These are phyloP conservation scores for Hippotragus niger DNA, from an alignment of 2,113 vertebrate genomes.

Conservation along the genomic window DNA sequence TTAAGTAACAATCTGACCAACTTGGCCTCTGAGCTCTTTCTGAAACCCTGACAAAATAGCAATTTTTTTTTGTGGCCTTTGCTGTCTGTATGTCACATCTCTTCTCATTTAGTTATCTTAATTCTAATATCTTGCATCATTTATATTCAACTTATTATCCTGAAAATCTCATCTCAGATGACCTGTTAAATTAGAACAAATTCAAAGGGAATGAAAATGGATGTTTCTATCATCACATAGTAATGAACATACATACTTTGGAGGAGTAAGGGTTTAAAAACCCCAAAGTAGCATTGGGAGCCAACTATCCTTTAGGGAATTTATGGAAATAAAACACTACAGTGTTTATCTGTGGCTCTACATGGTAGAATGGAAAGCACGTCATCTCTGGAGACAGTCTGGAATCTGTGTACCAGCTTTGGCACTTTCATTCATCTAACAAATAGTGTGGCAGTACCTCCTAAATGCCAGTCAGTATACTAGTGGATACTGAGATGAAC, in stretches of 20 bases:
- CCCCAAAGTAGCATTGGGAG: neutral
- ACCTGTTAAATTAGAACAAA: conserved; percentile 11
- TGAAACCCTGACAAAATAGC: neutral
- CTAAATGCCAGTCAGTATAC: neutral
- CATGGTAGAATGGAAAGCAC: neutral
- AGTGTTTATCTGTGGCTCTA: neutral
- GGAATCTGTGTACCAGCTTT: neutral
- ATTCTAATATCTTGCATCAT: neutral
- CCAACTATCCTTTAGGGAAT: neutral
- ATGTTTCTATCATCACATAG: neutral
- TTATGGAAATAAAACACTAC: neutral
- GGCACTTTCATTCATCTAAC: neutral
- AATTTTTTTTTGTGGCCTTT: neutral
- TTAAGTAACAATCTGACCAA: neutral
- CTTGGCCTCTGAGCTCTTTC: neutral
- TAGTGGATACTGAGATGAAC: neutral
- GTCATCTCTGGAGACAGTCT: neutral
- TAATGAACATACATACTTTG: neutral
- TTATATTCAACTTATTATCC: neutral
- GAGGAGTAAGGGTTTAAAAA: neutral
- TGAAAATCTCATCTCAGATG: conserved; percentile 2
- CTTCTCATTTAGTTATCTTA: neutral
- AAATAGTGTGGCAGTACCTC: neutral
- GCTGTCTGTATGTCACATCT: neutral
- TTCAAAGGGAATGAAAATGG: neutral